phyloP scores from a whole-genome alignment of 1,140 invertebrate species.

The Aphidius ervi region DNA sequence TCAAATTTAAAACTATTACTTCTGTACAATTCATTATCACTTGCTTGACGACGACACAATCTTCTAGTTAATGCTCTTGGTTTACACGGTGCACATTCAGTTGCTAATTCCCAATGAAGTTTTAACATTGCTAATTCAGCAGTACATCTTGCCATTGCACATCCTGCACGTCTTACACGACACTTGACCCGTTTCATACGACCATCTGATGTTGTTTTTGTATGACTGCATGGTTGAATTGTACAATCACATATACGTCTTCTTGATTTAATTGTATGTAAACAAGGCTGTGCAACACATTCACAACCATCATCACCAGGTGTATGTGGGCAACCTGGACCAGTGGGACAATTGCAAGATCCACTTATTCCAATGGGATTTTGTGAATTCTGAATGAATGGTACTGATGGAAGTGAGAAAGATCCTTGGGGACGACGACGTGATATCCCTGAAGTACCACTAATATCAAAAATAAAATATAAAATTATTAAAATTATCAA shows the following conservation, averaged over 20 bases:
- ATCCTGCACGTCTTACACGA: slow-evolving; percentile 45
- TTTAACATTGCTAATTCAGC: slow-evolving; percentile 48
- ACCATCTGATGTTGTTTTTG: slow-evolving; percentile 38
- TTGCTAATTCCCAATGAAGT: slow-evolving; percentile 46
- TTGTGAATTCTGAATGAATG: slow-evolving; percentile 16
- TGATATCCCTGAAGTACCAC: slow-evolving; percentile 31
- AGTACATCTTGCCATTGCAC: slow-evolving; percentile 47
- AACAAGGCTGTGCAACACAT: slow-evolving; percentile 41
- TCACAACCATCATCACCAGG: slow-evolving; percentile 35
- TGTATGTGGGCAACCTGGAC: slow-evolving; percentile 30
- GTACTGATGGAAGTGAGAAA: slow-evolving; percentile 27
- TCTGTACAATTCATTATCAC: slow-evolving; percentile 75
- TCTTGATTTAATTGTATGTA: slow-evolving; percentile 40
- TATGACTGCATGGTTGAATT: slow-evolving; percentile 39
- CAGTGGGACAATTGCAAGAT: slow-evolving; percentile 34
- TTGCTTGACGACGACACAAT: slow-evolving; percentile 62
- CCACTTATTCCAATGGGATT: slow-evolving; percentile 22
- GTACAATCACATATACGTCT: slow-evolving; percentile 39
- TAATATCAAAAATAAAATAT: slow-evolving; percentile 34
- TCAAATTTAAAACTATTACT: slow-evolving; percentile 83
- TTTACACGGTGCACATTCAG: slow-evolving; percentile 47
- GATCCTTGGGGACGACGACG: slow-evolving; percentile 36
- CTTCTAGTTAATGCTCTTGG: slow-evolving; percentile 58
- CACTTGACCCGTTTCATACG: slow-evolving; percentile 48
- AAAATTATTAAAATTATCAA: slow-evolving; percentile 33